phyloP scores from a whole-genome alignment of 2,797 vertebrate genomes.

The Tamandua tetradactyla region DNA sequence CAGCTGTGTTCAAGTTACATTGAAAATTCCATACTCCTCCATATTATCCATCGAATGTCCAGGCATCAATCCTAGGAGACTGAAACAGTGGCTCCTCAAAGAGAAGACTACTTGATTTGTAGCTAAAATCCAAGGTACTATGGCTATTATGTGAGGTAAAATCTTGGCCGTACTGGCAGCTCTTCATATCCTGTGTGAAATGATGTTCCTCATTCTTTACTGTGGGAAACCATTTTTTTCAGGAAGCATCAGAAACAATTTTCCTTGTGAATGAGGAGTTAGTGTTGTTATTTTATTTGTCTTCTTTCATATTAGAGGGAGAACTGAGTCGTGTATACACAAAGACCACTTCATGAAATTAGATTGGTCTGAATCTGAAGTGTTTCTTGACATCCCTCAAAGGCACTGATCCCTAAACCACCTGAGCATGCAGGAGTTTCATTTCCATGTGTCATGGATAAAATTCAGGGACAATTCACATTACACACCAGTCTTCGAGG shows the following conservation, averaged over 20 bases:
- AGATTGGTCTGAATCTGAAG: background rate
- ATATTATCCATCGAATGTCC: background rate
- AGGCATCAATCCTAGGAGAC: background rate
- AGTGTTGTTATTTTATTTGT: background rate
- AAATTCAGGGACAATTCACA: background rate
- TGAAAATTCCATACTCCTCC: background rate
- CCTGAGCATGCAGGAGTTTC: background rate
- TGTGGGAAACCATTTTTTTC: background rate
- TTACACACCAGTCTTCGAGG: constrained; percentile 84
- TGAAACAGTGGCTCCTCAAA: background rate
- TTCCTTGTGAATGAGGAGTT: background rate
- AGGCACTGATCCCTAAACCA: constrained; percentile 36
- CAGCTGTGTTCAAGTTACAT: background rate
- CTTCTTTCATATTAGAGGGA: constrained; percentile 36
- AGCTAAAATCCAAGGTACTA: background rate
- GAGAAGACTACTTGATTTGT: background rate
- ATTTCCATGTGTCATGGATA: background rate
- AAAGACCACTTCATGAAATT: background rate
- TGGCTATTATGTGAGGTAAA: background rate
- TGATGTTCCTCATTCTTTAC: background rate
- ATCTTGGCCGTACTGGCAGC: background rate
- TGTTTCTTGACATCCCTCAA: constrained; percentile 21
- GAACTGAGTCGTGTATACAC: background rate
- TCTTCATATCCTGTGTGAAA: background rate
- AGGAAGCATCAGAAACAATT: background rate